Conservation (phyloP, 2,113 vertebrate genomes). For the Lepisosteus osseus region DNA sequence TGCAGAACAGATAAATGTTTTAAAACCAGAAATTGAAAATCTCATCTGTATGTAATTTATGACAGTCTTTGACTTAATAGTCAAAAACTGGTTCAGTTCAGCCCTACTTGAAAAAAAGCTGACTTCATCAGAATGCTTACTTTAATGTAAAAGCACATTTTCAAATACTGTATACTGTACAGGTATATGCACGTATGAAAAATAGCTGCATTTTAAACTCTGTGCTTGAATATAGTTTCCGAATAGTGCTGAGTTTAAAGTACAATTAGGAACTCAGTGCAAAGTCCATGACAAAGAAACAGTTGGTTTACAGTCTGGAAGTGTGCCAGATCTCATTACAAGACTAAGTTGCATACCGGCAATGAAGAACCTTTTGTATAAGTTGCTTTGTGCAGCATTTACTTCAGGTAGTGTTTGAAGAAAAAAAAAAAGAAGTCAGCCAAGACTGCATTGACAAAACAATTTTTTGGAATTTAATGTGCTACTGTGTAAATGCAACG, state of each 20-base stretch:
- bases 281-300: conserved; percentile 54
- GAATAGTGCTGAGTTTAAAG: conserved; percentile 40
- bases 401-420: conserved; percentile 34
- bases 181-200: background rate
- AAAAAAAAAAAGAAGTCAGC: conserved; percentile 18
- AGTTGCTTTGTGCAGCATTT: conserved; percentile 30
- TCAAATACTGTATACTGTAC: too few relatives aligned
- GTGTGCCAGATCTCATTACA: conserved; percentile 44
- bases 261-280: conserved; percentile 38
- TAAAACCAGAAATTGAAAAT: background rate
- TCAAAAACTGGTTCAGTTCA: background rate
- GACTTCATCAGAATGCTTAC: too few relatives aligned
- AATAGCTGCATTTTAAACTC: background rate
- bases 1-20: too few relatives aligned
- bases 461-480: conserved; percentile 31
- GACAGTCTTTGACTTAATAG: too few relatives aligned
- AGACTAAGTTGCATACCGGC: conserved; percentile 35
- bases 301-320: conserved; percentile 49
- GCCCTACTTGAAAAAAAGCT: too few relatives aligned
- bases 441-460: conserved; percentile 11
- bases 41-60: background rate
- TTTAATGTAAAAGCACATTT: too few relatives aligned
- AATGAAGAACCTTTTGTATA: conserved; percentile 40
- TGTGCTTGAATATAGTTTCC: background rate
- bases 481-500: conserved; percentile 34